Conservation (phyloP, 92 coral and sea anemone species). For the Micromussa lordhowensis region DNA sequence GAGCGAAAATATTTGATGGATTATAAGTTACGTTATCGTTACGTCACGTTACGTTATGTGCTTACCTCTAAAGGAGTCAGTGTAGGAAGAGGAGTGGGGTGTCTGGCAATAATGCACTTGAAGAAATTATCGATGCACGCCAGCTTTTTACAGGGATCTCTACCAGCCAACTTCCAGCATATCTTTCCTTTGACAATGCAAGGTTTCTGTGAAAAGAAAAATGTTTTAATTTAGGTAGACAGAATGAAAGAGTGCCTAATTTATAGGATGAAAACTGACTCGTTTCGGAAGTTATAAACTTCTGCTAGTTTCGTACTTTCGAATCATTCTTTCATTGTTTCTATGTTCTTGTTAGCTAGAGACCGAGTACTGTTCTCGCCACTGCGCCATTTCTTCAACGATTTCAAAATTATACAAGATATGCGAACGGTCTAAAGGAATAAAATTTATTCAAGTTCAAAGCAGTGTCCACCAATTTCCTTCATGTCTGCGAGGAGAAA, state of each 20-base stretch:
- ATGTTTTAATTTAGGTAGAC: not conserved
- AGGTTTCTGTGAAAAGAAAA: not conserved
- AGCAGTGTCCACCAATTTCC: too few species aligned
- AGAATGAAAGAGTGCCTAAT: not conserved
- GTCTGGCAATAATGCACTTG: not conserved
- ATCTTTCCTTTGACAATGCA: not conserved
- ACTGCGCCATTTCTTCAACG: too few species aligned
- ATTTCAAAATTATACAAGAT: too few species aligned
- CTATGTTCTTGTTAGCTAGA: too few species aligned
- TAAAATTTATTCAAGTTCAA: too few species aligned
- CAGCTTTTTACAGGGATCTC: not conserved
- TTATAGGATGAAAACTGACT: not conserved
- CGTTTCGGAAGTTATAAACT: not conserved
- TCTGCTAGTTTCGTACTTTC: too few species aligned
- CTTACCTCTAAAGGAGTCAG: not conserved
- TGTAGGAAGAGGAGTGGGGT: not conserved
- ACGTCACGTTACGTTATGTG: not conserved
- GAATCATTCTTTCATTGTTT: too few species aligned
- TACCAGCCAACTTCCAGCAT: not conserved
- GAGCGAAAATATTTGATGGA: too few species aligned
- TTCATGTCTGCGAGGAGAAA: too few species aligned
- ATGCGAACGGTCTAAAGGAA: too few species aligned
- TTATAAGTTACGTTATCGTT: not conserved
- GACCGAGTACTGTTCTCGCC: too few species aligned
- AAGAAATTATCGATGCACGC: not conserved